These are phyloP conservation scores for Marmota flaviventris DNA, from an alignment of 2,113 vertebrate genomes.

Conservation along the genomic window DNA sequence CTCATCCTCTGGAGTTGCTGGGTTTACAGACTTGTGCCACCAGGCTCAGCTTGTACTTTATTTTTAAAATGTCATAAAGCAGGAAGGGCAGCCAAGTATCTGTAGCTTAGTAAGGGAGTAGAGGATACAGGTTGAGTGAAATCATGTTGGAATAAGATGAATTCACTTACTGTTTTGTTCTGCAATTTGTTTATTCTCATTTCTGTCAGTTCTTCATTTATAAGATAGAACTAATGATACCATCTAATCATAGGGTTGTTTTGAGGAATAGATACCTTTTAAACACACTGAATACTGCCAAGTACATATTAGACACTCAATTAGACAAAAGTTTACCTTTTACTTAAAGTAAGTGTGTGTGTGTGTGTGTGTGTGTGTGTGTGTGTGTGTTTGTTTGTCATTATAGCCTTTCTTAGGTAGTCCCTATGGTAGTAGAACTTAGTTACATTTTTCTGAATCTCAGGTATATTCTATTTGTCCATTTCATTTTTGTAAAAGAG, in stretches of 20 bases:
- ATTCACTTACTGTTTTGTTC: neutral
- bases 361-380: neutral
- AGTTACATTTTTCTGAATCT: neutral
- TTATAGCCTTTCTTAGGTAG: neutral
- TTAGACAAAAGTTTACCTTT: neutral
- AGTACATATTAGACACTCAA: too few relatives aligned
- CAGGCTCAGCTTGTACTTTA: too few relatives aligned
- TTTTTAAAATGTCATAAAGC: neutral
- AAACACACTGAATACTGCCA: neutral
- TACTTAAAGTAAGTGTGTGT: neutral
- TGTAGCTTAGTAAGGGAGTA: neutral
- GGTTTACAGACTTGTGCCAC: too few relatives aligned
- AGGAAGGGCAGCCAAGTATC: neutral
- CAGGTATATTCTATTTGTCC: neutral
- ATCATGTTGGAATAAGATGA: neutral
- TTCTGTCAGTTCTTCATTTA: neutral
- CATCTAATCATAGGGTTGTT: neutral
- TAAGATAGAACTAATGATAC: neutral
- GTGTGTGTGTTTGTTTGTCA: neutral
- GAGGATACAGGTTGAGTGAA: neutral
- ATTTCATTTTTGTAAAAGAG: neutral
- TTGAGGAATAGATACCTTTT: neutral
- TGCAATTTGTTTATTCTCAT: neutral
- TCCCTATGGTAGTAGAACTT: neutral
- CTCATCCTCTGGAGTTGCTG: too few relatives aligned